Conservation (phyloP, 23 tunicate genomes). For the Trididemnum nubilum region DNA sequence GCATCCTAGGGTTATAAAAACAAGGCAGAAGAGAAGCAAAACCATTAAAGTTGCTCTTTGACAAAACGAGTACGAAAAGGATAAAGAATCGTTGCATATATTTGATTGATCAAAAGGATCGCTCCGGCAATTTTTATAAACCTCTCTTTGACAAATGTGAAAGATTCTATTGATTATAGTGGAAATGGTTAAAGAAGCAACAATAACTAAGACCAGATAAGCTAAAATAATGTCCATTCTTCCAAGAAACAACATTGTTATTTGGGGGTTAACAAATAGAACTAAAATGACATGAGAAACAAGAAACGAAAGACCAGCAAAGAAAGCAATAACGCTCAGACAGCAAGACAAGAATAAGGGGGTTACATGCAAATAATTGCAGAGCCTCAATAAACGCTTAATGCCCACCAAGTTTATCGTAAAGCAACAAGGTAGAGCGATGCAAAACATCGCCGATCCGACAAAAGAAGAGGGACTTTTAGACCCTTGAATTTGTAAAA, state of each 20-base stretch:
- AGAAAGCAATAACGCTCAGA: background rate
- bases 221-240: conserved; percentile 37
- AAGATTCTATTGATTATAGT: background rate
- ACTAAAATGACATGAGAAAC: conserved; percentile 17
- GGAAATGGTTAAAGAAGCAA: background rate
- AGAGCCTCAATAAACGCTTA: background rate
- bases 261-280: conserved; percentile 54
- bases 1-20: background rate
- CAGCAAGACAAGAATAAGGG: background rate
- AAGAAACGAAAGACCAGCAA: conserved; percentile 1
- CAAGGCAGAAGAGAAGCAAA: background rate
- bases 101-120: background rate
- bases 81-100: background rate
- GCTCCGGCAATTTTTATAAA: background rate
- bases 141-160: background rate
- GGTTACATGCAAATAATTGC: background rate
- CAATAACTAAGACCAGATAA: background rate
- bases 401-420: background rate
- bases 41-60: background rate
- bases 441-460: background rate
- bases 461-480: background rate
- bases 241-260: conserved; percentile 36
- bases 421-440: conserved; percentile 11
- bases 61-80: background rate
- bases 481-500: background rate